Evolutionary conservation across 2,797 vertebrate genomes (phyloP), one percentile per base, ranked within the genome.

Genomic region (Martes flavigula): DNA sequence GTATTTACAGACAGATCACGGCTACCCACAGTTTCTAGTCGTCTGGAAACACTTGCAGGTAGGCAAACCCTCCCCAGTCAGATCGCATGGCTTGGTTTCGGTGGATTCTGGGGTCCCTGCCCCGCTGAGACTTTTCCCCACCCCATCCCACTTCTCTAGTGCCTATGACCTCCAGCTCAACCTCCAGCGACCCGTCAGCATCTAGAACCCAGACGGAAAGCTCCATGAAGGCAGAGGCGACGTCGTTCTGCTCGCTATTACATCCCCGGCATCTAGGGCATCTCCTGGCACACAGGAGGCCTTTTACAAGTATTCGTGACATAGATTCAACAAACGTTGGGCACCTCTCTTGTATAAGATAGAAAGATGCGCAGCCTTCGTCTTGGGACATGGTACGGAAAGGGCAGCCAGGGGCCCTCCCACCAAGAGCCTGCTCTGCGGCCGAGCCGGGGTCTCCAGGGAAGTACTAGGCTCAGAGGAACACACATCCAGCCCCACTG

Each of bases 401-500:
- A 66, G 46, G 1, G 30, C 35, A 5, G 17, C 17, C 38, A 0
- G 7, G 17, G 46, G 12, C 48, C 35, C 43, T 48, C 43, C 79
- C 32, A 38, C 66, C 30, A 15, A 15, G 15, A 90, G 43, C 10
- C 60, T 35, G 30, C 30, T 68, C 46, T 58, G 38, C 2, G 21
- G 60, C 21, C 12, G 2, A n/a, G 27, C 51, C 38, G 14, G 3
- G 13, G 30, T 54, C 14, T 40, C 48, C 35, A 12, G 40, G 40
- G 15, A 58, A 83, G 17, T 5, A 2, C 56, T 0, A 0, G 46
- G 66, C 30, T 90, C 30, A 1, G 10, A 87, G 72, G 11, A 75
- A 10, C 35, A 18, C 9, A 0, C 0, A 7, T n/a, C 30, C 27
- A 15, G 30, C 2, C 21, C 5, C 25, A 1, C 13, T 6, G n/a